A percentile compares a stretch with the other conserved stretches of the same genome.
These are phyloP conservation scores for Chaetodon auriga DNA, from an alignment of 2,113 vertebrate species.

Conservation along the genomic window DNA sequence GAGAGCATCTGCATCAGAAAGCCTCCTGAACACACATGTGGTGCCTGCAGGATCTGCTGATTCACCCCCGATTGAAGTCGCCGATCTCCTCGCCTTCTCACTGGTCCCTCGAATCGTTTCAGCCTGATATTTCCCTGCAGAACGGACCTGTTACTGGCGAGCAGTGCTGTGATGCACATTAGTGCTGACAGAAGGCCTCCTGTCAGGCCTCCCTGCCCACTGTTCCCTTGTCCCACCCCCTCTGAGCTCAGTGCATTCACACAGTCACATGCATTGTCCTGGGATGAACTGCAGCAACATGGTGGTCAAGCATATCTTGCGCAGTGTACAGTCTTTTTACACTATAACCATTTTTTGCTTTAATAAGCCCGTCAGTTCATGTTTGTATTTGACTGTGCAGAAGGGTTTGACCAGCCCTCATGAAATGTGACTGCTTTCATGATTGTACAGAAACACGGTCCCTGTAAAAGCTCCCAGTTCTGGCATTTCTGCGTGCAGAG, in stretches of 20 bases:
- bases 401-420: background rate
- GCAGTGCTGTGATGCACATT: slow-evolving; percentile 72
- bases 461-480: background rate
- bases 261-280: slow-evolving; percentile 70
- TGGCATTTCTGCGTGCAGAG: background rate
- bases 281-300: slow-evolving; percentile 61
- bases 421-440: background rate
- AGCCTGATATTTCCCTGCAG: slow-evolving; percentile 21
- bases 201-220: slow-evolving; percentile 64
- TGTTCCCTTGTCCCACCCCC: slow-evolving; percentile 56
- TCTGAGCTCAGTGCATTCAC: slow-evolving; percentile 60
- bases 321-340: slow-evolving; percentile 21
- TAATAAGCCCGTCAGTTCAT: background rate
- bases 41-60: background rate
- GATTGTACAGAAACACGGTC: background rate
- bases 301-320: slow-evolving; percentile 29
- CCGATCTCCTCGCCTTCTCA: slow-evolving; percentile 1
- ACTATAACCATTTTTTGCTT: background rate
- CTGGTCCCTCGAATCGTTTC: slow-evolving; percentile 16
- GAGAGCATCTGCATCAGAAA: slow-evolving; percentile 27
- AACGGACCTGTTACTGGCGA: slow-evolving; percentile 40
- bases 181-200: slow-evolving; percentile 79
- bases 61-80: background rate
- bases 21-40: background rate
- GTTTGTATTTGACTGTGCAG: background rate